Percentiles rank a stretch among this genome's conserved stretches.
These are phyloP conservation scores for Proteles cristata DNA, from an alignment of 2,113 vertebrate species.

Conservation along the genomic window DNA sequence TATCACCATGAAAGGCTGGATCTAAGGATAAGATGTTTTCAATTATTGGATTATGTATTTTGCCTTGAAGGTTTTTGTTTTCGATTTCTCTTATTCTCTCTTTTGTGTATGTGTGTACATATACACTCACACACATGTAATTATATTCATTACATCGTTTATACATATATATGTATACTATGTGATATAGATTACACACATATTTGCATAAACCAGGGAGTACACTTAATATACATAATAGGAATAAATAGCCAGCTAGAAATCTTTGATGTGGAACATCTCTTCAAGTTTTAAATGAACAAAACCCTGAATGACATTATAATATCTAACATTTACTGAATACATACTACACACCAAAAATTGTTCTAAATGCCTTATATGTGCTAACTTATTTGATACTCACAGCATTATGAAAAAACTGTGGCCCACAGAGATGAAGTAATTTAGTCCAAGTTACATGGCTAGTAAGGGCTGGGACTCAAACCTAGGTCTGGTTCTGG, in stretches of 20 bases:
- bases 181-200: not conserved
- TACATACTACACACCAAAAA: not conserved
- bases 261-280: not conserved
- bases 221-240: conserved; percentile 7
- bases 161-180: not conserved
- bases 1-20: not conserved
- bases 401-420: not conserved
- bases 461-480: not conserved
- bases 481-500: not conserved
- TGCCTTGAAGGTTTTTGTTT: conserved; percentile 34
- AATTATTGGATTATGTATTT: conserved; percentile 55
- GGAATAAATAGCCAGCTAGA: not conserved
- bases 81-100: not conserved
- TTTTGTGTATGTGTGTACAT: not conserved
- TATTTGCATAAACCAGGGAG: not conserved
- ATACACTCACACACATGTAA: not conserved
- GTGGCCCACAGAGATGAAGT: not conserved
- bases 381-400: not conserved
- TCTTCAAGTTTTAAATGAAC: conserved; percentile 5
- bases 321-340: not conserved
- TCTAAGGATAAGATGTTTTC: not conserved
- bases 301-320: not conserved
- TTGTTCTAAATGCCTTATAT: not conserved
- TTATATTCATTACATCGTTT: not conserved
- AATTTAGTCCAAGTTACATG: not conserved